phyloP scores from a whole-genome alignment of 2,113 vertebrate species.

The Pteropus alecto region DNA sequence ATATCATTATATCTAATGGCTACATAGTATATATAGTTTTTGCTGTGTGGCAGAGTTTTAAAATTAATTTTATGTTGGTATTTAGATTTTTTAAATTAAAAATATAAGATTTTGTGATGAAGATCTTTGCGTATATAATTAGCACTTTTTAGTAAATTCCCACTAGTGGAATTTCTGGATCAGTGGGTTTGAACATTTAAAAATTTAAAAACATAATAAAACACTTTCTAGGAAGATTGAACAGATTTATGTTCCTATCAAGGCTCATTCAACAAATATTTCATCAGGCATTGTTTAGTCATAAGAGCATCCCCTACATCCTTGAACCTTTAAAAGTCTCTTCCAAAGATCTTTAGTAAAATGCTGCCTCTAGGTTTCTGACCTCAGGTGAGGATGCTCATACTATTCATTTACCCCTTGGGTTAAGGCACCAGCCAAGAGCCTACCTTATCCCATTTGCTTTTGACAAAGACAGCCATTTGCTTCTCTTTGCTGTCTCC shows the following conservation, averaged over 20 bases:
- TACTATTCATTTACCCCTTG: rapidly evolving
- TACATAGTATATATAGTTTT: not conserved
- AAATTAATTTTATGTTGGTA: not conserved
- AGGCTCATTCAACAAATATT: not conserved
- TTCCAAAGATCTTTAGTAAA: not conserved
- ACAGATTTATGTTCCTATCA: not conserved
- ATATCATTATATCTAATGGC: too few species aligned
- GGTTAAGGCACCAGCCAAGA: rapidly evolving
- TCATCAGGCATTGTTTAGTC: not conserved
- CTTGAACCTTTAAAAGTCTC: not conserved
- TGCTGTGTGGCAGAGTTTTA: not conserved
- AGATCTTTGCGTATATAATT: not conserved
- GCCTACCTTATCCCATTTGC: rapidly evolving
- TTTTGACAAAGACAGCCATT: not conserved
- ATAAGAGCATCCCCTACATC: not conserved
- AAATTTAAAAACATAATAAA: not conserved
- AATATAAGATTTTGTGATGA: not conserved
- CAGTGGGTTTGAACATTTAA: not conserved
- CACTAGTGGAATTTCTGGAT: not conserved
- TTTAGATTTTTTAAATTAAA: not conserved
- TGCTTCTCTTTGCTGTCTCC: constrained; percentile 44
- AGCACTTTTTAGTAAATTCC: not conserved
- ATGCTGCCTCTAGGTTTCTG: not conserved
- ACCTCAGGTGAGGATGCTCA: not conserved
- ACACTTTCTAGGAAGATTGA: not conserved